Conservation (phyloP, 2,113 vertebrate genomes). For the Hippocampus barbouri region DNA sequence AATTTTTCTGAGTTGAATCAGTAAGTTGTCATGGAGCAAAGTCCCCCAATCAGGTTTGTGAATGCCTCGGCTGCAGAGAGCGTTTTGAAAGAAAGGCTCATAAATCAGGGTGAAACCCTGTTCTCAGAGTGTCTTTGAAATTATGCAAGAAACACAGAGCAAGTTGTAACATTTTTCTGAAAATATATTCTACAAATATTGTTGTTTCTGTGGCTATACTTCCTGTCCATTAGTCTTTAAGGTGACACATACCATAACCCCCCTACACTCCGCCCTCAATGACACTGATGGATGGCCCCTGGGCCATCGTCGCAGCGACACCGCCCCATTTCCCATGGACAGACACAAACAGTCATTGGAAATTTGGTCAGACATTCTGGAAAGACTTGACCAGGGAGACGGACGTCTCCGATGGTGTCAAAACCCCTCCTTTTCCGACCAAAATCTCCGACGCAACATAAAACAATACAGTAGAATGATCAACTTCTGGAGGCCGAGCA, state of each 20-base stretch:
- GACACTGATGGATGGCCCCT: conserved; percentile 78
- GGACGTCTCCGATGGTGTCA: conserved; percentile 46
- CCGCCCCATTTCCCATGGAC: conserved; percentile 75
- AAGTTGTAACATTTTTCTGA: conserved; percentile 56
- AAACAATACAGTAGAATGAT: conserved; percentile 26
- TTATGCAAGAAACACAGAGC: conserved; percentile 38
- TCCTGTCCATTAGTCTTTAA: conserved; percentile 80
- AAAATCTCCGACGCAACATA: conserved; percentile 11
- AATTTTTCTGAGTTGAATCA: conserved; percentile 1
- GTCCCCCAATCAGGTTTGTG: conserved; percentile 36
- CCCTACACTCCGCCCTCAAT: conserved; percentile 27
- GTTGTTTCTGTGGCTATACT: conserved; percentile 76
- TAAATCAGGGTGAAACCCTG: conserved; percentile 61
- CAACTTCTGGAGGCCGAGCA: conserved; percentile 22
- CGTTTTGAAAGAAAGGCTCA: conserved; percentile 61
- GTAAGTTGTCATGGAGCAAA: conserved; percentile 5
- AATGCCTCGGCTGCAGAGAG: conserved; percentile 28
- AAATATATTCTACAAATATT: conserved; percentile 77
- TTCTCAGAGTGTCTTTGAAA: conserved; percentile 46
- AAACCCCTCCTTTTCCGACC: conserved; percentile 20
- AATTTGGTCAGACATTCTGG: conserved; percentile 54
- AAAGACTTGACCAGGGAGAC: conserved; percentile 39
- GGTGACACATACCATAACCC: conserved; percentile 68
- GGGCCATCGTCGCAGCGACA: conserved; percentile 63
- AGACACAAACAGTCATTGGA: conserved; percentile 71